Evolutionary conservation across 1,140 invertebrate genomes (phyloP), one percentile per base, ranked within the genome.

Genomic region (Parapsyche elsis): DNA sequence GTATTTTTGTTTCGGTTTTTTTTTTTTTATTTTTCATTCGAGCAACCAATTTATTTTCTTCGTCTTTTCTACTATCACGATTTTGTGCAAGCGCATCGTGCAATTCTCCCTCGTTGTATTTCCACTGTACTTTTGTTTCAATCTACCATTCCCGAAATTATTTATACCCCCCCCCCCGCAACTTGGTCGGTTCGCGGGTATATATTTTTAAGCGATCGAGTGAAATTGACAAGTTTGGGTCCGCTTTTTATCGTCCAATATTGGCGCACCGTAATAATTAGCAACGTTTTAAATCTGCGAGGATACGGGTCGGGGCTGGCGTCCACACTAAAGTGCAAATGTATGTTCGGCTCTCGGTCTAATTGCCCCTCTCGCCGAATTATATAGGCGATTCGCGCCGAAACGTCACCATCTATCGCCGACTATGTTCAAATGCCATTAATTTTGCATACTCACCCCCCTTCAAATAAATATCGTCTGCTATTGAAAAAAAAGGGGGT

Each of bases 251-350:
- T 67, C 64, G 64, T 26, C 24, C 64, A n/a, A 67, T 67, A 67
- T 67, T 67, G 64, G 64, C 64, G 10, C 23, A 24, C 38, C 30
- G 45, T 73, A 73, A 73, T 73, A 73, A 73, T 73, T 73, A 73
- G 71, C 45, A 38, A 49, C 71, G 71, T 73, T 73, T 73, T 73
- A 73, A 73, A 73, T 73, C 71, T 73, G 71, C 21, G 38, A 73
- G 64, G 38, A 73, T 73, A 73, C 71, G 38, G 71, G 38, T 49
- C 71, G 71, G 38, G 71, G 4, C 16, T 19, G 49, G 49, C 49
- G 49, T 67, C 64, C 71, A 49, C 71, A 49, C 71, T 73, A 67
- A 73, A 73, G 71, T 73, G 71, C 71, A 73, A 73, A 73, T 73
- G 71, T 73, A 23, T 73, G 71, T 73, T 73, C 38, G 38, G 71